phyloP scores from a whole-genome alignment of 2,113 vertebrate species.

The Lamprotornis superbus region DNA sequence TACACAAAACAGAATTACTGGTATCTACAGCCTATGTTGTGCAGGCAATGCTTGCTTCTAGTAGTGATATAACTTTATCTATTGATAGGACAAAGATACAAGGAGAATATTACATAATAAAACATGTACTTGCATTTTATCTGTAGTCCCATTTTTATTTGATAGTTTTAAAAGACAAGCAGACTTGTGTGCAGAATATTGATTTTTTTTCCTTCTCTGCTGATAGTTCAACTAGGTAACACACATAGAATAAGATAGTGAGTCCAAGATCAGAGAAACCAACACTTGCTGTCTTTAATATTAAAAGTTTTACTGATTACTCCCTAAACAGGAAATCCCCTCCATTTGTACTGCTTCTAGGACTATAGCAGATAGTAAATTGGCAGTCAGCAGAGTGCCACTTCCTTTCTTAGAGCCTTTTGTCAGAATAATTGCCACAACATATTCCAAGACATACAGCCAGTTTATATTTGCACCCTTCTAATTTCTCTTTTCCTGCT shows the following conservation, averaged over 20 bases:
- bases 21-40: background rate
- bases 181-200: background rate
- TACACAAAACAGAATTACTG: background rate
- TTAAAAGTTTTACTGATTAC: background rate
- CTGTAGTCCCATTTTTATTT: background rate
- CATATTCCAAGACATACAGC: background rate
- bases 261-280: background rate
- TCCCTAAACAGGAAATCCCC: background rate
- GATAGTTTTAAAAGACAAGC: background rate
- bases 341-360: background rate
- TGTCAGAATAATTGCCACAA: background rate
- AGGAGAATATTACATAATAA: background rate
- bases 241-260: fast-evolving
- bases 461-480: background rate
- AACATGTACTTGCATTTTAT: background rate
- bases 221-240: background rate
- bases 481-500: background rate
- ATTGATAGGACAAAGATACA: background rate
- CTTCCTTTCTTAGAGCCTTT: background rate
- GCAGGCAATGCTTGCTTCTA: background rate
- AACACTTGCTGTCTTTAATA: background rate
- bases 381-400: background rate
- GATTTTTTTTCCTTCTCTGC: background rate
- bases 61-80: background rate
- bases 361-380: background rate